Base-by-base conservation (phyloP, 2,113 vertebrate species). In the Nothocercus julius region DNA sequence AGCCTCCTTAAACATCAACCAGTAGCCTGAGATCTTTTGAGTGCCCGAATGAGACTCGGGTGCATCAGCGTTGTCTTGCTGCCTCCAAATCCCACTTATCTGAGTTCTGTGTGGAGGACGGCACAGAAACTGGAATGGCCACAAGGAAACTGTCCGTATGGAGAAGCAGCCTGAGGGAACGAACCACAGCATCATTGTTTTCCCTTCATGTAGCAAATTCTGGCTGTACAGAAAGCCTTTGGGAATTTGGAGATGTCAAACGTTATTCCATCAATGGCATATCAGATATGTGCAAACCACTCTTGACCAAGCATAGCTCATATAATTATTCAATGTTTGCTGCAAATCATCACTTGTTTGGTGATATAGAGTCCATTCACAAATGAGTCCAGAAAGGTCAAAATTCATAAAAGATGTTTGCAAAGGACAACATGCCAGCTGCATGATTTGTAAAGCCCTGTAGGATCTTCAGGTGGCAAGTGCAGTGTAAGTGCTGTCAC, bases 371-470 rank as follows among this genome's bases (percentile, higher is more conserved):
- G 34, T 53, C 40, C 15, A n/a, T 85, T 83, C 75, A 73, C 54
- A 86, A 72, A 19, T 44, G 95, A 28, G 28, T 76, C 49, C 44
- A 89, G 78, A 82, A 92, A 79, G 30, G 59, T 69, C 38, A 91
- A 58, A 85, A 96, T 45, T 44, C 27, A 16, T 66, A 45, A 7
- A 24, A 67, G 18, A 12, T 72, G 8, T 68, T 68, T 87, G 36
- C 40, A 82, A 82, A 76, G 70, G 58, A 38, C 25, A 28, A 7
- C 1, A 3, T 63, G 27, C 30, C 38, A 62, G 45, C 4, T 62
- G n/a, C 64, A 44, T 47, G 56, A 40, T 19, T 76, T 89, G 88
- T 30, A 28, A 72, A 56, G 36, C 58, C 14, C 28, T 91, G 12
- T 13, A 8, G 13, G 68, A 49, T 62, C 58, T 44, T 89, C 44